Conservation (phyloP, 2,113 vertebrate genomes). For the Galemys pyrenaicus region DNA sequence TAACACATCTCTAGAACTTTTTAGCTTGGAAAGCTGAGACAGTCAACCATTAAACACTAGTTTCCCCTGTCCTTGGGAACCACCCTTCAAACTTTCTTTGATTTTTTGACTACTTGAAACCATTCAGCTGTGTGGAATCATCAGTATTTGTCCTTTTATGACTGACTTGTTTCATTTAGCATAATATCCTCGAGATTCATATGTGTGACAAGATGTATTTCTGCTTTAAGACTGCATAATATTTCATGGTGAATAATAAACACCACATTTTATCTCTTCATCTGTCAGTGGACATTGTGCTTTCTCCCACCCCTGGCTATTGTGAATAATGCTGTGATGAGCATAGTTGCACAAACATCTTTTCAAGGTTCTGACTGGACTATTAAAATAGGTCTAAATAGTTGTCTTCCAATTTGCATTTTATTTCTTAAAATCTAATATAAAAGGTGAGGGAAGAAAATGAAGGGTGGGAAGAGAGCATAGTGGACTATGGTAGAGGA, state of each 20-base stretch:
- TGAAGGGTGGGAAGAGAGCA: too few relatives aligned
- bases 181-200: not conserved
- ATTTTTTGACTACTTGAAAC: slow-evolving; percentile 32
- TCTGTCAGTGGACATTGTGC: not conserved
- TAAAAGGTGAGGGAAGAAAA: too few relatives aligned
- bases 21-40: slow-evolving; percentile 40
- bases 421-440: slow-evolving; percentile 10
- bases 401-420: not conserved
- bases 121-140: not conserved
- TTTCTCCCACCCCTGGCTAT: not conserved
- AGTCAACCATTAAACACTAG: not conserved
- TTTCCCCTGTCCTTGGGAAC: not conserved
- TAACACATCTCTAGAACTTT: not conserved
- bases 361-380: slow-evolving; percentile 11
- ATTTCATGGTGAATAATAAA: not conserved
- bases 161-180: slow-evolving; percentile 25
- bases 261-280: slow-evolving; percentile 4
- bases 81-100: not conserved
- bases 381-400: not conserved
- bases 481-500: too few relatives aligned
- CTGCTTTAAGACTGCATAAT: not conserved
- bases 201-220: slow-evolving; percentile 14
- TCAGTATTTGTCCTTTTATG: not conserved
- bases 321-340: slow-evolving; percentile 16
- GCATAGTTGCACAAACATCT: not conserved